phyloP scores from a whole-genome alignment of 2,797 vertebrate genomes.

The Microctenopoma stevenorrisi region DNA sequence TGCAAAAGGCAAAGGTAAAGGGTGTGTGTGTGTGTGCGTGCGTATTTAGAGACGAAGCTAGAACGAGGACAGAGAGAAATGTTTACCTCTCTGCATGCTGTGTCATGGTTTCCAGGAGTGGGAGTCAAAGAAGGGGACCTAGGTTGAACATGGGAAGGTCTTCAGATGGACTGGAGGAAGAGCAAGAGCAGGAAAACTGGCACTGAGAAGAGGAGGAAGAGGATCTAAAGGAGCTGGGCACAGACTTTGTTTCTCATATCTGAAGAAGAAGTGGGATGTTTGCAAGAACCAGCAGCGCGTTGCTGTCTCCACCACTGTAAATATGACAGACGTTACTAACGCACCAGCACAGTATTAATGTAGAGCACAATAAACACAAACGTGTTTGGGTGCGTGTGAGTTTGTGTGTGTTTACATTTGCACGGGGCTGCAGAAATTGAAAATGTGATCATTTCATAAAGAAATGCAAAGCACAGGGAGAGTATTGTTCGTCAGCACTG shows the following conservation, averaged over 20 bases:
- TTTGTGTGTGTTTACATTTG: constrained; percentile 67
- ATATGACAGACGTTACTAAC: constrained; percentile 44
- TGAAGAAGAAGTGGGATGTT: constrained; percentile 30
- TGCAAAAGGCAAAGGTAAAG: constrained; percentile 95
- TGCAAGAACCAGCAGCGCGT: constrained; percentile 29
- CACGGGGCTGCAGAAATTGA: constrained; percentile 51
- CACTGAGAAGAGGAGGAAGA: constrained; percentile 44
- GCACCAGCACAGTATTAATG: constrained; percentile 51
- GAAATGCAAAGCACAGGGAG: constrained; percentile 53
- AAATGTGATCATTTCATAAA: constrained; percentile 39
- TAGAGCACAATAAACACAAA: constrained; percentile 35
- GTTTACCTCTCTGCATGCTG: constrained; percentile 30
- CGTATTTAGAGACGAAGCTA: not conserved
- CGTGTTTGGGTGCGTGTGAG: constrained; percentile 33
- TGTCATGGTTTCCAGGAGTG: constrained; percentile 88
- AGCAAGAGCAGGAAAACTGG: constrained; percentile 28
- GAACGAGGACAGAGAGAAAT: not conserved
- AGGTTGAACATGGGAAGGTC: constrained; percentile 47
- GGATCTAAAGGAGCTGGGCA: constrained; percentile 1
- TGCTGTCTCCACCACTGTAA: constrained; percentile 51
- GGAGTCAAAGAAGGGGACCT: constrained; percentile 95
- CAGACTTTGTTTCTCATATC: constrained; percentile 7
- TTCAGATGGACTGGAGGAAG: constrained; percentile 17
- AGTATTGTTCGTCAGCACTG: constrained; percentile 52
- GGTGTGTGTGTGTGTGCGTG: not conserved